These are phyloP conservation scores for Myiotriccus ornatus DNA, from an alignment of 2,797 vertebrate genomes.

Conservation along the genomic window DNA sequence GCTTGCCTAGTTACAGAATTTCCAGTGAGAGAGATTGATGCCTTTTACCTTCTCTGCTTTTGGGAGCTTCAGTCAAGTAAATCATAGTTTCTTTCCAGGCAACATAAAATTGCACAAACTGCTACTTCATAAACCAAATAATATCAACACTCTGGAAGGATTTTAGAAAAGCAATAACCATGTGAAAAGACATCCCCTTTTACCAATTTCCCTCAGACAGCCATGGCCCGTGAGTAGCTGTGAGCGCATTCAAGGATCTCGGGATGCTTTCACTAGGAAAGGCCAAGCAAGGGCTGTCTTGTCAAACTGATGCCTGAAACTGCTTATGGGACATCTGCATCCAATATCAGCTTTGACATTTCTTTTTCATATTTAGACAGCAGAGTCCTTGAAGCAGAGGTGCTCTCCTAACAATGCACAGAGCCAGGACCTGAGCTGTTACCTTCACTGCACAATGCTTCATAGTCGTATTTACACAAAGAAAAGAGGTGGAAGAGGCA, in stretches of 20 bases:
- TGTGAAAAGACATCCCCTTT: not conserved
- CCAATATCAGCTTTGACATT: rapidly evolving
- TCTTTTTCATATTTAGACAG: not conserved
- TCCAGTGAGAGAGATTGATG: not conserved
- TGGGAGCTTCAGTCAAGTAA: not conserved
- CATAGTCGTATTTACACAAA: rapidly evolving
- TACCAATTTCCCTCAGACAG: not conserved
- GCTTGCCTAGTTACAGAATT: slow-evolving; percentile 1
- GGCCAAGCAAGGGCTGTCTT: not conserved
- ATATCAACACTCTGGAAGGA: not conserved
- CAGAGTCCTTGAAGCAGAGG: not conserved
- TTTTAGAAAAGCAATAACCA: not conserved
- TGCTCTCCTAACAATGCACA: not conserved
- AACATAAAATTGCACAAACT: slow-evolving; percentile 7
- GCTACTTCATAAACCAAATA: slow-evolving; percentile 25
- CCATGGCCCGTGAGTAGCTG: not conserved
- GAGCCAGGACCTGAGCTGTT: not conserved
- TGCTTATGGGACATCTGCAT: not conserved
- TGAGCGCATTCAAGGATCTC: not conserved
- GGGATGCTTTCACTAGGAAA: not conserved
- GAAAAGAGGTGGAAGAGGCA: not conserved
- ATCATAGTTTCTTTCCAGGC: not conserved
- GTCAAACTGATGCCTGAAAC: not conserved
- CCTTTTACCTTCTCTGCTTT: slow-evolving; percentile 4
- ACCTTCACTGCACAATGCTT: not conserved